These are phyloP conservation scores for Coregonus sp. DNA, from an alignment of 2,797 vertebrate species.

Conservation along the genomic window DNA sequence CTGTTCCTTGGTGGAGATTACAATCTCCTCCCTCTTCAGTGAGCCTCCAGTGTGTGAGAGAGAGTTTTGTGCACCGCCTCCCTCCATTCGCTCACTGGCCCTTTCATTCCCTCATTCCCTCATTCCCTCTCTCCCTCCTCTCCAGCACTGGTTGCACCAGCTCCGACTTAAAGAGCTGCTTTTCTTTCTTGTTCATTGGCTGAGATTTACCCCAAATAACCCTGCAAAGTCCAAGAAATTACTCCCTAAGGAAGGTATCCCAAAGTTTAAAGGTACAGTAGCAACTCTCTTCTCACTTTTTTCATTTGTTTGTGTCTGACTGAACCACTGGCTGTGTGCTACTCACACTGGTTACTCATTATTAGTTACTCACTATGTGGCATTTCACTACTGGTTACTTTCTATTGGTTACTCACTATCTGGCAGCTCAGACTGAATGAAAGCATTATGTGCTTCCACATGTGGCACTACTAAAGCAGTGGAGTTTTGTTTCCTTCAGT, in stretches of 20 bases:
- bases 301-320: conserved; percentile 14
- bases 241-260: conserved; percentile 43
- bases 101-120: background rate
- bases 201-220: conserved; percentile 31
- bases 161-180: conserved; percentile 55
- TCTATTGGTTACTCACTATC: background rate
- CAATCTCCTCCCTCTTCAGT: conserved; percentile 22
- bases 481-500: background rate
- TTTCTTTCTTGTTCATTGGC: conserved; percentile 30
- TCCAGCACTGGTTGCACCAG: conserved; percentile 51
- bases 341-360: too few species aligned
- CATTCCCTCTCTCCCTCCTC: conserved; percentile 25
- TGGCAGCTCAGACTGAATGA: background rate
- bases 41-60: background rate
- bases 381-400: too few species aligned
- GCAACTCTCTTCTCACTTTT: conserved; percentile 11
- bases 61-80: conserved; percentile 10
- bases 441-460: background rate
- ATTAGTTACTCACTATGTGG: too few species aligned
- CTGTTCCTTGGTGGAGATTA: conserved; percentile 49
- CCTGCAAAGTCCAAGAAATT: conserved; percentile 27
- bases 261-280: conserved; percentile 61
- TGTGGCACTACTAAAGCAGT: background rate
- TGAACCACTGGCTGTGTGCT: background rate
- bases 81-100: conserved; percentile 5